Percentiles rank a stretch among this genome's conserved stretches.
Evolutionary conservation across 1,140 invertebrate species (phyloP).

Genomic region (Campoletis sonorensis): DNA sequence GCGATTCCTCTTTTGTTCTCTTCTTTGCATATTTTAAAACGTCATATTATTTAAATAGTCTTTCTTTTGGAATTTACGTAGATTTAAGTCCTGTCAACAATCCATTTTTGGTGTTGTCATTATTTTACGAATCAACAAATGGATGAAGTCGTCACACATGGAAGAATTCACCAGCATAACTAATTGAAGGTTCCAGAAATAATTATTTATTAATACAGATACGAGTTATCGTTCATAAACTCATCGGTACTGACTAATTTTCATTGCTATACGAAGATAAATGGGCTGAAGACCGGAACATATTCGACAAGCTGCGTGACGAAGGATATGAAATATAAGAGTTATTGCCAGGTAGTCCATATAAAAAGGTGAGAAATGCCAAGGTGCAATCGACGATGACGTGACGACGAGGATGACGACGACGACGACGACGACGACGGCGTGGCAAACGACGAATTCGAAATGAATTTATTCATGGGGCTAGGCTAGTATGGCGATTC

Average conservation of each 20-base stretch:
- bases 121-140: too few species aligned
- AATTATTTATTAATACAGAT: too few species aligned
- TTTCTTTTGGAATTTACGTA: too few species aligned
- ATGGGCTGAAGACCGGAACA: too few species aligned
- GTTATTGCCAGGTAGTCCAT: background rate
- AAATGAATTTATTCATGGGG: conserved; percentile 61
- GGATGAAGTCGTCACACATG: too few species aligned
- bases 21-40: conserved; percentile 13
- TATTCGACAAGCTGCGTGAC: too few species aligned
- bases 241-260: too few species aligned
- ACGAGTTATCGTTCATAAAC: too few species aligned
- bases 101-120: too few species aligned
- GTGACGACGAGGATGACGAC: background rate
- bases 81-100: background rate
- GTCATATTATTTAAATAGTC: background rate
- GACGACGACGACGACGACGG: conserved; percentile 48
- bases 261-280: too few species aligned
- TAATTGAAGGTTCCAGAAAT: too few species aligned
- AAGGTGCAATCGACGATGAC: conserved; percentile 55
- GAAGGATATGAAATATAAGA: background rate
- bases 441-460: conserved; percentile 54
- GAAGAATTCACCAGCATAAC: too few species aligned
- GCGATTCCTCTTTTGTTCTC: conserved; percentile 40
- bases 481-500: conserved; percentile 23
- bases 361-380: conserved; percentile 54